Conservation (phyloP, 1,140 invertebrate genomes). For the Bemisia tabaci region DNA sequence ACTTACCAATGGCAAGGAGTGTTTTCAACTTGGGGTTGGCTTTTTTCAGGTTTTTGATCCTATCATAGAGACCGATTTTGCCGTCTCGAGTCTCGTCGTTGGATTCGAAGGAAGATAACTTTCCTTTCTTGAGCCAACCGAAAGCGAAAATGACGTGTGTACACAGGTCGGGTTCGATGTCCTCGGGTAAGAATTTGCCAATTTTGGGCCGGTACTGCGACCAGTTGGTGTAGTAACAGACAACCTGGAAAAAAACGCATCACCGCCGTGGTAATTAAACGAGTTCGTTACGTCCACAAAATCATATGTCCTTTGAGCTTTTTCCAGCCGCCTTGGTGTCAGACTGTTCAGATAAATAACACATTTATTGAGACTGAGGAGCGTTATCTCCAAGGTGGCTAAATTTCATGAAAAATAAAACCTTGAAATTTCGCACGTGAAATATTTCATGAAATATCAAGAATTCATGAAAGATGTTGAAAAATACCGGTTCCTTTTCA, state of each 20-base stretch:
- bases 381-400: too few relatives aligned
- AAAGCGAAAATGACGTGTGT: slow-evolving; percentile 94
- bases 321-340: too few relatives aligned
- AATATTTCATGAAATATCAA: too few relatives aligned
- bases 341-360: too few relatives aligned
- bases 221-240: slow-evolving; percentile 97
- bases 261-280: too few relatives aligned
- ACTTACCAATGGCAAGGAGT: slow-evolving; percentile 71
- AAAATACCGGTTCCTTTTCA: too few relatives aligned
- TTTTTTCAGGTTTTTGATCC: slow-evolving; percentile 68
- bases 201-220: slow-evolving; percentile 86
- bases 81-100: slow-evolving; percentile 89
- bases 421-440: too few relatives aligned
- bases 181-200: slow-evolving; percentile 87
- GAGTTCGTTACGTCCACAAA: too few relatives aligned
- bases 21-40: slow-evolving; percentile 81
- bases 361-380: too few relatives aligned
- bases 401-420: too few relatives aligned
- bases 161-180: slow-evolving; percentile 87
- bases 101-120: slow-evolving; percentile 77
- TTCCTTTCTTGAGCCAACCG: slow-evolving; percentile 91
- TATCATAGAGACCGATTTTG: slow-evolving; percentile 76
- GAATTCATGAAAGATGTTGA: too few relatives aligned
- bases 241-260: slow-evolving; percentile 41
- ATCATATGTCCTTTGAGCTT: too few relatives aligned